These are phyloP conservation scores for Oscarella lobularis DNA, from an alignment of 37 sponge, comb jelly and placozoan species.

Conservation along the genomic window DNA sequence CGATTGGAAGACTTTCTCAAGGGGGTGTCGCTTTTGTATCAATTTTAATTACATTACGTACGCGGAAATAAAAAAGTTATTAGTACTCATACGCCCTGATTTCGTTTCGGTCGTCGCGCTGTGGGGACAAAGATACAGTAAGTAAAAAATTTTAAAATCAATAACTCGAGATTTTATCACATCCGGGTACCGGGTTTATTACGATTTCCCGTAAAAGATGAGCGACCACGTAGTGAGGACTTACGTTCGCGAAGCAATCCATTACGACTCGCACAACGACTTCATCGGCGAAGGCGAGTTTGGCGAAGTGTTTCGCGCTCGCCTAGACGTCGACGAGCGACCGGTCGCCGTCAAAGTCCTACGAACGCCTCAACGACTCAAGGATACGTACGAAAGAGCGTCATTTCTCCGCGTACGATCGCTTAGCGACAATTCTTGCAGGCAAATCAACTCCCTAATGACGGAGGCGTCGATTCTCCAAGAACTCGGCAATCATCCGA, in stretches of 20 bases:
- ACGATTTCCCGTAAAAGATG: too few relatives aligned
- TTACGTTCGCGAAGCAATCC: neutral
- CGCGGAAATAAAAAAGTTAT: too few relatives aligned
- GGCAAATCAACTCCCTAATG: neutral
- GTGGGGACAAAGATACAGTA: too few relatives aligned
- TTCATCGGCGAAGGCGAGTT: neutral
- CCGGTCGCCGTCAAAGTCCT: constrained; percentile 1
- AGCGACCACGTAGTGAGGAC: too few relatives aligned
- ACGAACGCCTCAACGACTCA: neutral
- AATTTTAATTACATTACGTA: too few relatives aligned
- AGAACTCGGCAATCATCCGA: neutral
- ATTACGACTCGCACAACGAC: neutral
- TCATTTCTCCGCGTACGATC: neutral
- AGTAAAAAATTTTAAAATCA: too few relatives aligned
- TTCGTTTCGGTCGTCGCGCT: too few relatives aligned
- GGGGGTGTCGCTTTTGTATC: too few relatives aligned
- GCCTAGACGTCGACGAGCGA: neutral
- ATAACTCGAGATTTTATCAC: too few relatives aligned
- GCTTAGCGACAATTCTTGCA: neutral
- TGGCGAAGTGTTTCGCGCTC: neutral
- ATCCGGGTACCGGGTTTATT: too few relatives aligned
- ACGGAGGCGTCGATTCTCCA: neutral
- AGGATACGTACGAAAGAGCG: neutral
- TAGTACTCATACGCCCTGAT: too few relatives aligned
- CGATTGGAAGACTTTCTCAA: too few relatives aligned